A percentile compares a stretch with the other conserved stretches of the same genome.
Conservation (phyloP, 2,113 vertebrate genomes). For the Baryphthengus martii region DNA sequence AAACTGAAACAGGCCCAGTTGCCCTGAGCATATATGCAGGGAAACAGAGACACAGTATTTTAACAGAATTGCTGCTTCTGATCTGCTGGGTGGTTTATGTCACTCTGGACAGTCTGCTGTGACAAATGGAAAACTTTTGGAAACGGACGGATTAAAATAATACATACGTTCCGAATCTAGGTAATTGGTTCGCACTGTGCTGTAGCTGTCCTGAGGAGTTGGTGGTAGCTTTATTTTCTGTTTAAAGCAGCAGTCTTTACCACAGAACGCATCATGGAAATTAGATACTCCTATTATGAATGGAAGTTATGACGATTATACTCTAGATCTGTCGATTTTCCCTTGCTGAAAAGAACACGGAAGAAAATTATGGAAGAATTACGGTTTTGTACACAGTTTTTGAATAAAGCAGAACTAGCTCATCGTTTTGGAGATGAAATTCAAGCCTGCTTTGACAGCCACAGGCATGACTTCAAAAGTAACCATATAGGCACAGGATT, state of each 20-base stretch:
- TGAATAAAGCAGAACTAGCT: not conserved
- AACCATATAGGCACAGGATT: not conserved
- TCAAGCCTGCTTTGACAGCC: not conserved
- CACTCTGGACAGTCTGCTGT: not conserved
- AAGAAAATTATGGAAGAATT: not conserved
- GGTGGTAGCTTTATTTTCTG: not conserved
- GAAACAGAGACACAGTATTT: not conserved
- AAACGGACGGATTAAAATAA: not conserved
- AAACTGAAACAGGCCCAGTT: slow-evolving; percentile 46
- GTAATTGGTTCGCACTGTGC: not conserved
- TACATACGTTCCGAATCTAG: not conserved
- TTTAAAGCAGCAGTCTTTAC: not conserved
- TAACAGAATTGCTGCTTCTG: not conserved
- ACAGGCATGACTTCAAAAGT: not conserved
- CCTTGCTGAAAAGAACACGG: not conserved
- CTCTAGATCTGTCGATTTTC: not conserved
- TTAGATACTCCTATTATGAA: not conserved
- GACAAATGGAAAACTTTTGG: not conserved
- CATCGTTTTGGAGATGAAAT: not conserved
- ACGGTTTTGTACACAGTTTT: not conserved
- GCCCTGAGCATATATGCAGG: not conserved
- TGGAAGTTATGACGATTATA: accelerated
- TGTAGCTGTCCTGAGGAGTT: not conserved
- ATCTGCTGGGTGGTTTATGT: not conserved
- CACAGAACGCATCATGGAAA: not conserved